Base-by-base conservation (phyloP, 2,888 invertebrate genomes). In the Drosophila merina region DNA sequence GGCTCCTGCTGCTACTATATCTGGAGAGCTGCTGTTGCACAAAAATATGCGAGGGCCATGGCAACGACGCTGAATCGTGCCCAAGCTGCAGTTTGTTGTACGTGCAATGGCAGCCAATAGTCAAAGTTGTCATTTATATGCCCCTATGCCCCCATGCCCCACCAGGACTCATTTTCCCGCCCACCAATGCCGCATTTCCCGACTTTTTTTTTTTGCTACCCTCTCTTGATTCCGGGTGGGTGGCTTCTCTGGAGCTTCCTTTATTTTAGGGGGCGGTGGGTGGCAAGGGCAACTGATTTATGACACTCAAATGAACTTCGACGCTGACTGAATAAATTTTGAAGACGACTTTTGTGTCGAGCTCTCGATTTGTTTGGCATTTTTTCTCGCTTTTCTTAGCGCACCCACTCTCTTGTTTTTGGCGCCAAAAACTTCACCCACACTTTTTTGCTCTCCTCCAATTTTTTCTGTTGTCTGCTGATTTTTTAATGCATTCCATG, bases 241-340 rank as follows among this genome's bases (percentile, higher is more conserved):
- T 48, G 6, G 62, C 49, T 20, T 52, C 25, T 25, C 25, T 57
- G 30, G 3, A 28, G 48, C 55, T 51, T 36, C 36, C 36, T 36
- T 36, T 36, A n/a, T n/a, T 36, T 36, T 36, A n/a, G 6, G 36
- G n/a, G 36, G 36, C n/a, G n/a, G 49, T 51, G 44, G 59, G 51
- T 36, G 59, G 71, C 45, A 28, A 31, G 60, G 59, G 47, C 57
- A 67, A 64, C 77, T 81, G 84, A 84, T 83, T 83, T 84, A 83
- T 84, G 84, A 70, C 82, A 76, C 79, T 79, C 69, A 84, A 84
- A 84, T 84, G 79, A 82, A 81, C 84, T 79, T 79, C 77, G 84
- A 82, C 74, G 79, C 71, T 74, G 72, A 77, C 74, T 77, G 79
- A 74, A 84, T 77, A 79, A 75, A 81, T 84, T 78, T 81, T 59